phyloP scores from a whole-genome alignment of 1,140 invertebrate species.

The Stenopsyche tienmushanensis region DNA sequence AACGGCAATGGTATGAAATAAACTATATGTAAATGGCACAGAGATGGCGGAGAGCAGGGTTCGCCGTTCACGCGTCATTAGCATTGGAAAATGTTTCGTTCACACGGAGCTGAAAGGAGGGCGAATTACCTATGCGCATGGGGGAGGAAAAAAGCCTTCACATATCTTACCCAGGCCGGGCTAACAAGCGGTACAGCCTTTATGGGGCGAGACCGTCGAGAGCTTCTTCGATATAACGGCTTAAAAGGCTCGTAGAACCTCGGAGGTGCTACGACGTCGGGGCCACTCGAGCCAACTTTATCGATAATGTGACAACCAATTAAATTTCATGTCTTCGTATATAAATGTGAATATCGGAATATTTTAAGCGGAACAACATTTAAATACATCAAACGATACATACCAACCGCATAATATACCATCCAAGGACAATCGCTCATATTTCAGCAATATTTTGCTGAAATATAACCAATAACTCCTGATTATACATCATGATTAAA shows the following conservation, averaged over 20 bases:
- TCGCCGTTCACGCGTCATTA: constrained; percentile 32
- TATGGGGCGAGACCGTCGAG: constrained; percentile 7
- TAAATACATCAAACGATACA: no score
- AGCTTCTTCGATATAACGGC: background rate
- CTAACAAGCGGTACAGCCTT: background rate
- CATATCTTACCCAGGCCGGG: constrained; percentile 7
- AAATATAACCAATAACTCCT: no score
- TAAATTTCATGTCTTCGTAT: background rate
- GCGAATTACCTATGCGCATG: constrained; percentile 16
- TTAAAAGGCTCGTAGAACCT: background rate
- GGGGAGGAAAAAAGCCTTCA: background rate
- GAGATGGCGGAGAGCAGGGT: background rate
- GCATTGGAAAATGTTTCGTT: constrained; percentile 30
- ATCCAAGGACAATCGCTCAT: no score
- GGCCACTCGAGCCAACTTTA: background rate
- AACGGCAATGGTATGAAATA: constrained; percentile 11
- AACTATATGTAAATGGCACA: constrained; percentile 16
- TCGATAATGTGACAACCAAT: background rate
- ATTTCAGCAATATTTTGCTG: no score
- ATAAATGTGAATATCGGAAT: no score
- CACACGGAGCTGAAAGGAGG: constrained; percentile 10
- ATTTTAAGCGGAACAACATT: no score
- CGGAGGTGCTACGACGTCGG: background rate
- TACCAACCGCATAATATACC: no score
- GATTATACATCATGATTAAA: no score